Percentiles rank a stretch among this genome's conserved stretches.
These are phyloP conservation scores for Enteromius unitaeniatus DNA, from an alignment of 2,797 vertebrate species.

Conservation along the genomic window DNA sequence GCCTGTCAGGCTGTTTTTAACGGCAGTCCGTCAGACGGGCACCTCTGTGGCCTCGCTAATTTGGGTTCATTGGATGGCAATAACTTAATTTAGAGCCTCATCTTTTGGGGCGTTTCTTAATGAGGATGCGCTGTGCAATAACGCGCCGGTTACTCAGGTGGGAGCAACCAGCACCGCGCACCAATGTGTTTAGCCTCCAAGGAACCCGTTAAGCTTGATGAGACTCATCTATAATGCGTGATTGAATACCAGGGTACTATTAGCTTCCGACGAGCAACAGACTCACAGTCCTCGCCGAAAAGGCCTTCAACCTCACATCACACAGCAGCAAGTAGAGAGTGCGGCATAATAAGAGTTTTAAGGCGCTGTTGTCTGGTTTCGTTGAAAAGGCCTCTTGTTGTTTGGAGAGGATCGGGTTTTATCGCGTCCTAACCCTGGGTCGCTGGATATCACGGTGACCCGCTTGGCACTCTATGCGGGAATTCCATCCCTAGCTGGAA, in stretches of 20 bases:
- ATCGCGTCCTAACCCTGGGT: constrained; percentile 60
- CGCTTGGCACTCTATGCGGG: constrained; percentile 58
- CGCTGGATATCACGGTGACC: constrained; percentile 52
- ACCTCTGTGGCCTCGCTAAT: constrained; percentile 74
- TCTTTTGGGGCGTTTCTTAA: constrained; percentile 76
- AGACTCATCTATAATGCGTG: constrained; percentile 83
- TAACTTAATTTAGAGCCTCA: constrained; percentile 83
- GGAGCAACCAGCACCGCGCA: constrained; percentile 63
- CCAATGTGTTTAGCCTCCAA: constrained; percentile 77
- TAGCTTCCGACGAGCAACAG: constrained; percentile 16
- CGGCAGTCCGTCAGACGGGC: constrained; percentile 48
- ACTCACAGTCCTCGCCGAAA: constrained; percentile 21
- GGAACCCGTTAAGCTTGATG: constrained; percentile 77
- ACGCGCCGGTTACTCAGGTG: constrained; percentile 72
- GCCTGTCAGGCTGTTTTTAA: constrained; percentile 70
- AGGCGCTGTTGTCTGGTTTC: constrained; percentile 54
- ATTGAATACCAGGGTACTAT: constrained; percentile 76
- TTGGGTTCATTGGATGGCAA: constrained; percentile 83
- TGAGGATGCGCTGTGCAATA: constrained; percentile 79
- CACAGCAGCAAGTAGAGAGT: constrained; percentile 40
- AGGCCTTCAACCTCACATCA: constrained; percentile 49
- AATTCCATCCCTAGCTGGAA: constrained; percentile 64
- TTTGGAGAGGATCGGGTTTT: constrained; percentile 61
- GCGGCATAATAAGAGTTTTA: constrained; percentile 54
- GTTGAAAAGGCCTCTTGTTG: constrained; percentile 62